Evolutionary conservation across 2,113 vertebrate genomes (phyloP).

Genomic region (Taxidea taxus): DNA sequence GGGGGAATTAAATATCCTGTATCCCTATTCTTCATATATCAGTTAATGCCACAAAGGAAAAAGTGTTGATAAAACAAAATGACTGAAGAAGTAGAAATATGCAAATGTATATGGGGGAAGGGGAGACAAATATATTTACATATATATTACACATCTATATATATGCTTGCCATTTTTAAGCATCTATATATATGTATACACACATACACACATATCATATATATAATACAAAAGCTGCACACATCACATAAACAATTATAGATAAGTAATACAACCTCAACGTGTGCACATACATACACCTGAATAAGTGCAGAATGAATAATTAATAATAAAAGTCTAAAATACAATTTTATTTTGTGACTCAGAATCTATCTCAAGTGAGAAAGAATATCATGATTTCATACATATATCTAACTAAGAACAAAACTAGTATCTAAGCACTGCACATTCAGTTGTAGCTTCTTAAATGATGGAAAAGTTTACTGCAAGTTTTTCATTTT

Average conservation of each 20-base stretch:
- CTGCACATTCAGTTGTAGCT: background rate
- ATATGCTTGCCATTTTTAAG: background rate
- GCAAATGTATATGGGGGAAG: background rate
- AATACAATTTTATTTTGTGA: conserved; percentile 44
- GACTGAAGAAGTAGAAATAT: background rate
- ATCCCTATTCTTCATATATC: background rate
- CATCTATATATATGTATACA: background rate
- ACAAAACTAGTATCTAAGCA: conserved; percentile 12
- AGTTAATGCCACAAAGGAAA: background rate
- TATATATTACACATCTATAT: background rate
- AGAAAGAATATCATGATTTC: background rate
- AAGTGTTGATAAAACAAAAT: background rate
- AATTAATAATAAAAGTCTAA: background rate
- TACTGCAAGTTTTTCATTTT: conserved; percentile 42
- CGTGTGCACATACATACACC: background rate
- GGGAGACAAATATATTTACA: background rate
- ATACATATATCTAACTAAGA: background rate
- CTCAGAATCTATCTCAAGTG: background rate
- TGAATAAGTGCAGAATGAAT: background rate
- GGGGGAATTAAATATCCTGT: background rate
- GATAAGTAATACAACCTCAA: background rate
- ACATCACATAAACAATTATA: background rate
- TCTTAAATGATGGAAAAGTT: conserved; percentile 23
- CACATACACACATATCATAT: background rate
- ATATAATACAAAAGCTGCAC: background rate